Evolutionary conservation across 2,113 vertebrate species (phyloP).

Genomic region (Scomber colias): DNA sequence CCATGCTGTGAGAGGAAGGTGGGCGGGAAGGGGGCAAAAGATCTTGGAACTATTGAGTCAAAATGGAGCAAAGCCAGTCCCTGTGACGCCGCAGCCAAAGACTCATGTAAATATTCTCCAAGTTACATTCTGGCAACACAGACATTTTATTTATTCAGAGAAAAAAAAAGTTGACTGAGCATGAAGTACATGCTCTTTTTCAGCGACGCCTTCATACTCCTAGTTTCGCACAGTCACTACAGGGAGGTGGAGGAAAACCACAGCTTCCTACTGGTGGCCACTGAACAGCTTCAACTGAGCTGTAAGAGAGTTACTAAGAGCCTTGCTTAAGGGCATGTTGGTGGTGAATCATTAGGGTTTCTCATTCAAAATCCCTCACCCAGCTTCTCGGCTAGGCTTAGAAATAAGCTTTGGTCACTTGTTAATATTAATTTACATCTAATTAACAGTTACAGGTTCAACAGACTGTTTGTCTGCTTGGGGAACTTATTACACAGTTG

Average conservation of each 20-base stretch:
- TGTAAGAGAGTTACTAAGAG: background rate
- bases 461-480: background rate
- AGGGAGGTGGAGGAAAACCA: constrained; percentile 12
- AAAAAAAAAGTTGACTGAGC: constrained; percentile 31
- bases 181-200: constrained; percentile 44
- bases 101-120: constrained; percentile 64
- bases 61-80: constrained; percentile 67
- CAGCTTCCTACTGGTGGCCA: background rate
- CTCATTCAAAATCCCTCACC: background rate
- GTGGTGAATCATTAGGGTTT: background rate
- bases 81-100: constrained; percentile 63
- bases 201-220: background rate
- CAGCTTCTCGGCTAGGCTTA: background rate
- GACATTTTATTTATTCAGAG: constrained; percentile 54
- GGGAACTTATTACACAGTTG: constrained; percentile 10
- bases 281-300: constrained; percentile 14
- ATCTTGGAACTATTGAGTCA: constrained; percentile 70
- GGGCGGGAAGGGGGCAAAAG: constrained; percentile 50
- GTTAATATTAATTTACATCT: constrained; percentile 12
- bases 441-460: background rate
- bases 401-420: background rate
- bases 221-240: constrained; percentile 17
- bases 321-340: background rate
- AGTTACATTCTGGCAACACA: constrained; percentile 59
- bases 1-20: constrained; percentile 70